Base-by-base conservation (phyloP, 30 jellyfish, hydroid and myxozoan species). In the Hydractinia symbiolongicarpus region DNA sequence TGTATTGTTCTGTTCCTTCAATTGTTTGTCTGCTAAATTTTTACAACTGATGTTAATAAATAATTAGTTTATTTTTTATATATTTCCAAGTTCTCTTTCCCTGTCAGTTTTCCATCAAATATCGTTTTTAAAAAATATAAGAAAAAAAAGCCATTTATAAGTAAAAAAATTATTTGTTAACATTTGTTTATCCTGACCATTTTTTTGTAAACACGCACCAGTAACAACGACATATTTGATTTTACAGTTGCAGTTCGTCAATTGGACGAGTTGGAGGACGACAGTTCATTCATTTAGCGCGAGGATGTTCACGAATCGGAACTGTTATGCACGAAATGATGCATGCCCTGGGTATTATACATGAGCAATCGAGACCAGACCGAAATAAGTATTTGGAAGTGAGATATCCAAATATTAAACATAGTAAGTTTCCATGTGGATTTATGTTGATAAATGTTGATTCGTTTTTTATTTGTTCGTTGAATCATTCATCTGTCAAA, bases 191-290 rank as follows among this genome's bases (percentile, higher is more conserved):
- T 30, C 44, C 44, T 30, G 44, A 2, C 44, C 44, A 30, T 30
- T 30, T 30, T 30, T 30, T 30, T 30, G 44, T 30, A 30, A 30
- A 30, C 44, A 30, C 44, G 44, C 44, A 30, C 1, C 44, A 30
- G 44, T 2, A 30, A 30, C 44, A 30, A 30, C 44, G 2, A 30
- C 2, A 2, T 30, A 30, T 7, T 49, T 74, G 83, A 54, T 54
- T 13, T 7, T 88, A 8, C 58, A 91, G 98, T 53, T 91, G 98
- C 86, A 91, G 98, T 73, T 91, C 98, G 56, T 76, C 86, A 19
- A 96, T 91, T 50, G 98, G 98, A 1, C 79, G 82, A 64, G 21
- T 8, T 15, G 96, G 98, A 55, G 98, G 98, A 9, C 54, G n/a
- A 20, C 98, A 91, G 79, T 21, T 54, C 14, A 76, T 91, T 4